These are phyloP conservation scores for Eretmocerus hayati DNA, from an alignment of 2,888 invertebrate genomes.

Conservation along the genomic window DNA sequence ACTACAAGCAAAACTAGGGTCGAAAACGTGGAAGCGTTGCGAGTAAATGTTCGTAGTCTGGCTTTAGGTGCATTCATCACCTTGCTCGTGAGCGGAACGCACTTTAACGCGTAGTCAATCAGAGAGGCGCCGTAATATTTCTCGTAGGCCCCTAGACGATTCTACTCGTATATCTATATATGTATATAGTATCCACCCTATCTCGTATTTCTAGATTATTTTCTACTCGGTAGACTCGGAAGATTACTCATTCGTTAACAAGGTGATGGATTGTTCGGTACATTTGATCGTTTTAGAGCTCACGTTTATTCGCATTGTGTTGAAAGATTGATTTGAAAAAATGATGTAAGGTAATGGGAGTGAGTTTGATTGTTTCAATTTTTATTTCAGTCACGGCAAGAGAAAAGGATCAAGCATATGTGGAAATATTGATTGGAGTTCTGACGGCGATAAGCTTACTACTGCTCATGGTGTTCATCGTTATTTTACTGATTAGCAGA, in stretches of 20 bases:
- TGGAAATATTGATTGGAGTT: conserved; percentile 58
- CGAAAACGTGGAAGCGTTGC: too few relatives aligned
- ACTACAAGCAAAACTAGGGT: too few relatives aligned
- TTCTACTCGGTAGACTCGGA: neutral
- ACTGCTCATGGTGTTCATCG: conserved; percentile 56
- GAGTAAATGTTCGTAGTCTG: too few relatives aligned
- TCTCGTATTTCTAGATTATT: neutral
- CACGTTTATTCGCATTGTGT: neutral
- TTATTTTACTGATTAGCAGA: conserved; percentile 56
- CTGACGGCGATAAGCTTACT: conserved; percentile 61
- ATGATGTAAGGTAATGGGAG: neutral
- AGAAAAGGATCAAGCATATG: conserved; percentile 54
- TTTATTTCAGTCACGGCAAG: conserved; percentile 50
- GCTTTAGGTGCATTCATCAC: too few relatives aligned
- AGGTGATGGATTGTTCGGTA: neutral
- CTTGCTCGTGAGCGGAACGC: neutral
- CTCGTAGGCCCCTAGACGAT: conserved; percentile 7
- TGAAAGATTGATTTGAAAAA: neutral
- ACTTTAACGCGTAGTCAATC: conserved; percentile 21
- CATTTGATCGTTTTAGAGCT: neutral
- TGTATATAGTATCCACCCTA: too few relatives aligned
- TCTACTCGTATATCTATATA: too few relatives aligned
- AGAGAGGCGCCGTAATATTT: conserved; percentile 21
- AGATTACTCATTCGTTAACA: neutral
- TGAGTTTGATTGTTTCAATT: neutral